Conservation (phyloP, 1,140 invertebrate genomes). For the Oncopeltus fasciatus region DNA sequence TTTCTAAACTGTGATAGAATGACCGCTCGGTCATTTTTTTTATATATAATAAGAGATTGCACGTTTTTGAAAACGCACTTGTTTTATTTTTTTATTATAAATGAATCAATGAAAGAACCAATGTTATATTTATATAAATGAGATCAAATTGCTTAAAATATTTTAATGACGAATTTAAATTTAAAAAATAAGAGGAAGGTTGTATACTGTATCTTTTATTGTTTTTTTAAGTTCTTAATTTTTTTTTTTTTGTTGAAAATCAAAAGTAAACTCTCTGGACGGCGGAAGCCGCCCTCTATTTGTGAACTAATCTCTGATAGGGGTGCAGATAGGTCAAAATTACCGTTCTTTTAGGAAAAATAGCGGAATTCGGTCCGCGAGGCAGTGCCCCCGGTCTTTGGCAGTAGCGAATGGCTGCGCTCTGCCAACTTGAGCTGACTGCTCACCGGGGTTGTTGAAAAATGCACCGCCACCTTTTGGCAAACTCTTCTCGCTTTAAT, state of each 20-base stretch:
- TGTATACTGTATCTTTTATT: slow-evolving; percentile 18
- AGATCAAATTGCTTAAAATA: slow-evolving; percentile 9
- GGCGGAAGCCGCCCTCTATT: slow-evolving; percentile 9
- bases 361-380: background rate
- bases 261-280: background rate
- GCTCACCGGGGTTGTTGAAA: slow-evolving; percentile 18
- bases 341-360: background rate
- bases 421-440: slow-evolving; percentile 25
- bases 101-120: slow-evolving; percentile 4
- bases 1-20: slow-evolving; percentile 9
- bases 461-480: slow-evolving; percentile 11
- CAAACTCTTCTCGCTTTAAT: background rate
- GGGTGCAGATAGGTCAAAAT: slow-evolving; percentile 18
- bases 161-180: slow-evolving; percentile 1
- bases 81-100: slow-evolving; percentile 11
- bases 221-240: background rate
- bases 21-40: slow-evolving; percentile 2
- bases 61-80: slow-evolving; percentile 11
- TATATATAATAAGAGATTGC: slow-evolving; percentile 7
- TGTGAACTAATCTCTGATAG: slow-evolving; percentile 17
- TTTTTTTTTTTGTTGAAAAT: background rate
- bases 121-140: slow-evolving; percentile 3
- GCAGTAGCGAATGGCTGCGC: slow-evolving; percentile 36
- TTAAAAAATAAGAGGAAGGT: background rate
- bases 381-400: slow-evolving; percentile 25